Conservation (phyloP, 2,113 vertebrate species). For the Crocuta crocuta region DNA sequence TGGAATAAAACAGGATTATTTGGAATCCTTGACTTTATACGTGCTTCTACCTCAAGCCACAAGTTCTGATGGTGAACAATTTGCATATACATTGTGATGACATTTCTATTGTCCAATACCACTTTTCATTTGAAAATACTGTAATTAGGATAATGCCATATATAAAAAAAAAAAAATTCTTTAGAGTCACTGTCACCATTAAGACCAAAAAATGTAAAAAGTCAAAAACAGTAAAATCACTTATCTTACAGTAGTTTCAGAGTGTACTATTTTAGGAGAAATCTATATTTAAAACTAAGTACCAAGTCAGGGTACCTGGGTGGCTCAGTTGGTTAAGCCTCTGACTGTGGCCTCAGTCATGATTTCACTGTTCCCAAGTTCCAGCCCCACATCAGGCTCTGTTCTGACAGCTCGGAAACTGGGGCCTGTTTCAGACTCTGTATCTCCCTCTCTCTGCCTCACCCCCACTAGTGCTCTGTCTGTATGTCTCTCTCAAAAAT, state of each 20-base stretch:
- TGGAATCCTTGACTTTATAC: background rate
- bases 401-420: too few relatives aligned
- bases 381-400: too few relatives aligned
- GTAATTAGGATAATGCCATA: background rate
- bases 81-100: background rate
- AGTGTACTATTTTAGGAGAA: slow-evolving; percentile 1
- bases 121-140: slow-evolving; percentile 2
- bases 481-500: too few relatives aligned
- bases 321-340: too few relatives aligned
- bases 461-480: too few relatives aligned
- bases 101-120: background rate
- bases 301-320: background rate
- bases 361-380: too few relatives aligned
- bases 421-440: too few relatives aligned
- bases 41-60: background rate
- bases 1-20: background rate
- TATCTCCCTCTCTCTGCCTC: too few relatives aligned
- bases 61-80: background rate
- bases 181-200: background rate
- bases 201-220: background rate
- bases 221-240: slow-evolving; percentile 24
- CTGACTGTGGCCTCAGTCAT: too few relatives aligned
- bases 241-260: background rate
- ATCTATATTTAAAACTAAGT: slow-evolving; percentile 40
- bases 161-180: background rate